These are phyloP conservation scores for Pterocles burchelli DNA, from an alignment of 2,113 vertebrate species.

Conservation along the genomic window DNA sequence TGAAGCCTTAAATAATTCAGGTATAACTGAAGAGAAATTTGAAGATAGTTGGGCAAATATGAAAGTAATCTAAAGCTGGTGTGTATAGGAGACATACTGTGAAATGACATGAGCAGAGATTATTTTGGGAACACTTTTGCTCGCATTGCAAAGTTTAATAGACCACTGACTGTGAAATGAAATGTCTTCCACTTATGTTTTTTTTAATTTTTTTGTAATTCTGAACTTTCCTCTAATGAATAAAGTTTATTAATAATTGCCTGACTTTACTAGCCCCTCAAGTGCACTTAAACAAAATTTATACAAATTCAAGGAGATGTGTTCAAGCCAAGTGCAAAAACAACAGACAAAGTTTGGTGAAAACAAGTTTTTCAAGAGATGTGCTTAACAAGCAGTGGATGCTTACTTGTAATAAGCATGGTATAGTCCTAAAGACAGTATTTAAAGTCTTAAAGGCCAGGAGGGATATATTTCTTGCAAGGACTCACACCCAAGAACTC, in stretches of 20 bases:
- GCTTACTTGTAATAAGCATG: neutral
- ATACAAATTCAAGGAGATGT: neutral
- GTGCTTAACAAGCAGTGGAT: neutral
- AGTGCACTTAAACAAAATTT: neutral
- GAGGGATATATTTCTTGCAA: neutral
- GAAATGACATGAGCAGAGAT: neutral
- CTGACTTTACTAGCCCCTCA: neutral
- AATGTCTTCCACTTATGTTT: neutral
- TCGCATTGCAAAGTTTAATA: constrained; percentile 28
- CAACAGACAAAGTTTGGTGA: neutral
- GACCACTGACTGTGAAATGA: constrained; percentile 6
- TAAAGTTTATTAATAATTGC: neutral
- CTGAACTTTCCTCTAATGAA: neutral
- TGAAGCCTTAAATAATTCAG: constrained; percentile 61
- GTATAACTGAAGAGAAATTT: constrained; percentile 45
- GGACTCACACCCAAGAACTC: neutral
- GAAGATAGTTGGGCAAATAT: constrained; percentile 56
- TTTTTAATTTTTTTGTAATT: neutral
- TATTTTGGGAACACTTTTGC: constrained; percentile 42
- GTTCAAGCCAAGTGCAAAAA: neutral
- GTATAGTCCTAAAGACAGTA: neutral
- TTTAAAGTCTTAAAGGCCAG: neutral
- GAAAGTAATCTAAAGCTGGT: constrained; percentile 34
- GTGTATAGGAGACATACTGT: constrained; percentile 9
- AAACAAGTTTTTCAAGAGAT: neutral